Evolutionary conservation across 2,797 vertebrate species (phyloP).

Genomic region (Tragopan temminckii): DNA sequence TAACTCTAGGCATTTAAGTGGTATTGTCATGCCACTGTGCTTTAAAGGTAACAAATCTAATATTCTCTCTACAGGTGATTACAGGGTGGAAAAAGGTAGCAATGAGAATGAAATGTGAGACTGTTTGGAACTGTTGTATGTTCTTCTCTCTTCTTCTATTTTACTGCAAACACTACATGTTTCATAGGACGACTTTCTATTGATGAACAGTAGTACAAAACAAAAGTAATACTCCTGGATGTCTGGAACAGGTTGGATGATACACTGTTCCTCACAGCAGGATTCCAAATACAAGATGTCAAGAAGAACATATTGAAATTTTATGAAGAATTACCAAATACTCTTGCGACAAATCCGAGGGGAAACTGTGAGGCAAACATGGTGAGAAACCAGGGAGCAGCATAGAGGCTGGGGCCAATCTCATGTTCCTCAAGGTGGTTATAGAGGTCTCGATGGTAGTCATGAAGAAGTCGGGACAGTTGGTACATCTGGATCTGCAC

Average conservation of each 20-base stretch:
- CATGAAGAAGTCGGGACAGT: slow-evolving; percentile 94
- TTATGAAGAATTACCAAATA: slow-evolving; percentile 88
- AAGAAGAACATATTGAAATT: not conserved
- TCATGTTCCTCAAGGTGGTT: slow-evolving; percentile 94
- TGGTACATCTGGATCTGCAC: slow-evolving; percentile 98
- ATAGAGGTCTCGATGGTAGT: slow-evolving; percentile 95
- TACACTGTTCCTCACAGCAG: not conserved
- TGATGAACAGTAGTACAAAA: no score
- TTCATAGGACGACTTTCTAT: not conserved
- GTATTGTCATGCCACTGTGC: not conserved
- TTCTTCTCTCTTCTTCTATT: not conserved
- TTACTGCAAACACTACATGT: not conserved
- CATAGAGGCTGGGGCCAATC: slow-evolving; percentile 96
- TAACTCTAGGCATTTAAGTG: not conserved
- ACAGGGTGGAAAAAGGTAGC: not conserved
- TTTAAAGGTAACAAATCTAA: not conserved
- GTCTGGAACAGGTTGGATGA: not conserved
- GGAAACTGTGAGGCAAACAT: slow-evolving; percentile 97
- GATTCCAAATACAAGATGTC: not conserved
- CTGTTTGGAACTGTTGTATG: not conserved
- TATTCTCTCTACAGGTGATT: not conserved
- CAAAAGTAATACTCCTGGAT: not conserved
- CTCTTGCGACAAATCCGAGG: slow-evolving; percentile 95
- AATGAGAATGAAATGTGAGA: not conserved
- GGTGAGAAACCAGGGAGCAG: slow-evolving; percentile 98